Percentiles rank a stretch among this genome's conserved stretches.
phyloP scores from a whole-genome alignment of 2,797 vertebrate species.

The Pangasius macronema region DNA sequence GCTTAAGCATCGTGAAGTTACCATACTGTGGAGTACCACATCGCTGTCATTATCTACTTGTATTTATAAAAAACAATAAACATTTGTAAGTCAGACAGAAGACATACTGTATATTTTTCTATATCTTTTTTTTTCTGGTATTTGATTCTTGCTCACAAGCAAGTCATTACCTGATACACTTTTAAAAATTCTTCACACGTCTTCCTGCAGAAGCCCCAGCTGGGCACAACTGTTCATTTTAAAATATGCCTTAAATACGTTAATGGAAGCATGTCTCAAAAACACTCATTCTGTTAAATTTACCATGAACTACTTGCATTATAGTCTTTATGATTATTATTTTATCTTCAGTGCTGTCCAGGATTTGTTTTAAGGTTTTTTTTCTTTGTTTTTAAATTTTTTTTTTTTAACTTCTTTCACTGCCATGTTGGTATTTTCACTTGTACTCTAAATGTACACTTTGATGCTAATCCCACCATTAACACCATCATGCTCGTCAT shows the following conservation, averaged over 20 bases:
- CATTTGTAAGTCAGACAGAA: not conserved
- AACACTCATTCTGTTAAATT: not conserved
- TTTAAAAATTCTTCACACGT: not conserved
- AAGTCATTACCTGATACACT: not conserved
- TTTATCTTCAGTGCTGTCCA: not conserved
- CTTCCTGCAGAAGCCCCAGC: not conserved
- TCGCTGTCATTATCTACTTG: not conserved
- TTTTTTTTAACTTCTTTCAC: too few species aligned
- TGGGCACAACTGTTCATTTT: not conserved
- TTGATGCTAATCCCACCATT: not conserved
- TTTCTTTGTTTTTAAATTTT: too few species aligned
- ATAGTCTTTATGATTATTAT: not conserved
- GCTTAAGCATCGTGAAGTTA: not conserved
- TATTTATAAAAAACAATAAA: not conserved
- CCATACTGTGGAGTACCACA: not conserved
- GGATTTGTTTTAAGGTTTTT: not conserved
- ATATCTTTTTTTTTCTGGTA: not conserved
- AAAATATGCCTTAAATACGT: not conserved
- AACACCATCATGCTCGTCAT: not conserved
- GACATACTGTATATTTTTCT: not conserved
- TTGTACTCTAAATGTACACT: not conserved
- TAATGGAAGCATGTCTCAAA: not conserved
- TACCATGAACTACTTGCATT: not conserved
- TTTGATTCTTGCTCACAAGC: not conserved
- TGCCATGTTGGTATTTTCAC: not conserved